These are phyloP conservation scores for Conops quadrifasciatus DNA, from an alignment of 2,888 invertebrate genomes.

Conservation along the genomic window DNA sequence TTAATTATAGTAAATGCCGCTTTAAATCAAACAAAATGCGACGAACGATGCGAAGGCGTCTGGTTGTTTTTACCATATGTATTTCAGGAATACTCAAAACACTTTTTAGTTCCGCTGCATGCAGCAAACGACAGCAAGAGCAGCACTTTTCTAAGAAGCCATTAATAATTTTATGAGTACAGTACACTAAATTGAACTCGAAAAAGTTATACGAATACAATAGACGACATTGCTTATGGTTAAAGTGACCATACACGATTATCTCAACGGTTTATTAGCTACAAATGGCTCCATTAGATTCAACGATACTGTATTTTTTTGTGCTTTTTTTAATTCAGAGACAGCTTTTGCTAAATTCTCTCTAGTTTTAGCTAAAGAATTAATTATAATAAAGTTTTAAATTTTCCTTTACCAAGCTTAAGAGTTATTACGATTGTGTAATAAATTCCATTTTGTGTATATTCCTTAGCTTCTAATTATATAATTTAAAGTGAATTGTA, in stretches of 20 bases:
- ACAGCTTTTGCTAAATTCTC: slow-evolving; percentile 12
- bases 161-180: not conserved
- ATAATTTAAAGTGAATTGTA: too few relatives aligned
- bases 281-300: not conserved
- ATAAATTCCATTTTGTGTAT: too few relatives aligned
- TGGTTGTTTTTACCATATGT: slow-evolving; percentile 16
- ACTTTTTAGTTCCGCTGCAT: slow-evolving; percentile 20
- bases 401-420: not conserved
- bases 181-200: not conserved
- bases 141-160: not conserved
- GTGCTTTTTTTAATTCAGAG: slow-evolving; percentile 21
- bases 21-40: not conserved
- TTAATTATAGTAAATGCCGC: slow-evolving; percentile 10
- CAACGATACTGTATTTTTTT: slow-evolving; percentile 14
- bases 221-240: not conserved
- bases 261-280: too few relatives aligned
- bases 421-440: too few relatives aligned
- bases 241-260: too few relatives aligned
- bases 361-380: not conserved
- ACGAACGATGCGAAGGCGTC: slow-evolving; percentile 7
- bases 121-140: not conserved
- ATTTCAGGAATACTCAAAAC: not conserved
- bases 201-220: not conserved
- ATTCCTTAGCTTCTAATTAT: too few relatives aligned
- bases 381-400: not conserved